phyloP scores from a whole-genome alignment of 2,113 vertebrate species.

The Oreochromis niloticus region DNA sequence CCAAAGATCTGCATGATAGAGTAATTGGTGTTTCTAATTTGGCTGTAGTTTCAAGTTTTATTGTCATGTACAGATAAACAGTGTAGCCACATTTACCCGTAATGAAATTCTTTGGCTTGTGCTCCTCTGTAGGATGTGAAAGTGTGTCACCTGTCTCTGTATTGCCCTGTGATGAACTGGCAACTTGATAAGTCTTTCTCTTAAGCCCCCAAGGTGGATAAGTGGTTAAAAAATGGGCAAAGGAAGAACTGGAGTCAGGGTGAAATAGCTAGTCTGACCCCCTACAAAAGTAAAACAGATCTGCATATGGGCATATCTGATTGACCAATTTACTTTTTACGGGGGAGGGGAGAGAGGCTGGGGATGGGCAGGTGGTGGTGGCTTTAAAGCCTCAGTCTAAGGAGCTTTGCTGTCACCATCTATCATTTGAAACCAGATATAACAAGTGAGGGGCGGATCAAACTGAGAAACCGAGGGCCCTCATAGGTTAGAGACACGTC shows the following conservation, averaged over 20 bases:
- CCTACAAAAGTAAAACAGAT: not conserved
- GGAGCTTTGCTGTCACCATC: not conserved
- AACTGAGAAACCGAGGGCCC: not conserved
- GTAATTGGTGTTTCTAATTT: not conserved
- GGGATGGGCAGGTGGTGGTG: not conserved
- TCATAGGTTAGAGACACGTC: not conserved
- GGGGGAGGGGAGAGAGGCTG: not conserved
- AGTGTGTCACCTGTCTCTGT: rapidly evolving
- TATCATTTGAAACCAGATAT: not conserved
- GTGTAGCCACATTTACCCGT: no score
- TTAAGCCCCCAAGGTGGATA: not conserved
- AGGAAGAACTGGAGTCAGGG: not conserved
- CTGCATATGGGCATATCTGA: not conserved
- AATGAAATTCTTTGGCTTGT: no score
- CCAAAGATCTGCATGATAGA: not conserved
- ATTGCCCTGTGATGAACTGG: not conserved
- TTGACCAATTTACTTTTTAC: rapidly evolving
- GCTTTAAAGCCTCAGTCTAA: not conserved
- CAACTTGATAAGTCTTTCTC: not conserved
- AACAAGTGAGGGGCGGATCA: not conserved
- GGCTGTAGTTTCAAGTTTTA: not conserved
- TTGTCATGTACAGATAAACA: no score
- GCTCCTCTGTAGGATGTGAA: not conserved
- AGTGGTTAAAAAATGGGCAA: not conserved
- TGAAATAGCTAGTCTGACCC: not conserved